These are phyloP conservation scores for Melanostoma scalare DNA, from an alignment of 2,888 invertebrate species.

Conservation along the genomic window DNA sequence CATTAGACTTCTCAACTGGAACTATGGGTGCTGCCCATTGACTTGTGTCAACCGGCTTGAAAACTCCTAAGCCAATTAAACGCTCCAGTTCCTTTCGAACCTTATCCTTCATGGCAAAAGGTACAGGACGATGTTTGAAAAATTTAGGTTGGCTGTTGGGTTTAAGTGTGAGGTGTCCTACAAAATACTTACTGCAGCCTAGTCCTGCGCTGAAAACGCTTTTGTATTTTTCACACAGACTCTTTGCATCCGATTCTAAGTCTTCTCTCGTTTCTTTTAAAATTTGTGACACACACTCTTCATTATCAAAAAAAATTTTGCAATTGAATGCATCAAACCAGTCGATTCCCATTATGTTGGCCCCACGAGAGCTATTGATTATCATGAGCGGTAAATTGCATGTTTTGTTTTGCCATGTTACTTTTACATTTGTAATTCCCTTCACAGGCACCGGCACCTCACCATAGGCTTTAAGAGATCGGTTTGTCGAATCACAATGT, in stretches of 20 bases:
- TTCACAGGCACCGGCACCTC: conserved; percentile 8
- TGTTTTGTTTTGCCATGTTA: neutral
- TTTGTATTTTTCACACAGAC: neutral
- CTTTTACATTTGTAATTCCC: neutral
- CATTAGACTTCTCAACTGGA: conserved; percentile 76
- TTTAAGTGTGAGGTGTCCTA: neutral
- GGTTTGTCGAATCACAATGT: neutral
- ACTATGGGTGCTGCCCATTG: conserved; percentile 78
- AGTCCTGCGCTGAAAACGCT: conserved; percentile 3
- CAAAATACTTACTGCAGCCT: conserved; percentile 9
- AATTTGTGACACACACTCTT: too few relatives aligned
- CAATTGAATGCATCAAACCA: conserved; percentile 22
- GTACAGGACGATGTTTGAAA: conserved; percentile 57
- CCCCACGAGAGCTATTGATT: neutral
- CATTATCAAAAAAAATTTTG: too few relatives aligned
- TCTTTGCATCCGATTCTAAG: too few relatives aligned
- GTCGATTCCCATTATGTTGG: conserved; percentile 20
- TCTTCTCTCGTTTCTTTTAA: neutral
- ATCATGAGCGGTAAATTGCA: conserved; percentile 21
- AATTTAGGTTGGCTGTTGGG: conserved; percentile 45
- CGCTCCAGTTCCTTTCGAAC: conserved; percentile 20
- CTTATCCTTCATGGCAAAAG: conserved; percentile 43
- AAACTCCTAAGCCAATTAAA: conserved; percentile 2
- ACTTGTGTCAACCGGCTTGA: conserved; percentile 19
- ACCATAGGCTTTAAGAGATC: conserved; percentile 4